Evolutionary conservation across 1,140 invertebrate species (phyloP), one percentile per base, ranked within the genome.

Genomic region (Ylistrum balloti): DNA sequence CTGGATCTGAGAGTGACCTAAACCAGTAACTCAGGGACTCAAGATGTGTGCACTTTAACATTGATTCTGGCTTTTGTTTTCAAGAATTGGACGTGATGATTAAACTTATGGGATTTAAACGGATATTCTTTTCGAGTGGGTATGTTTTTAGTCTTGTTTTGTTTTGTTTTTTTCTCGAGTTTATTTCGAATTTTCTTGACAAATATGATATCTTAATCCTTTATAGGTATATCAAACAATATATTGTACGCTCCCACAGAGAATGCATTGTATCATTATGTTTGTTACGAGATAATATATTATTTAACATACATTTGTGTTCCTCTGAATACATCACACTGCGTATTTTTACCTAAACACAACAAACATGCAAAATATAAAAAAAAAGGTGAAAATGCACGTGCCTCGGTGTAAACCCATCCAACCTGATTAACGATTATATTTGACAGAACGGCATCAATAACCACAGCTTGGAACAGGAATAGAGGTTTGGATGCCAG

Each of bases 401-500:
- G 56, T 74, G 56, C 56, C 56, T 13, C 17, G 41, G 41, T 45
- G 56, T 74, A 28, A n/a, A 74, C 56, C 17, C 56, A n/a, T 74
- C n/a, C 17, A 3, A 28, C 11, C 56, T 74, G 56, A 74, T 74
- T 74, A 28, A n/a, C 28, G 56, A n/a, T 74, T 17, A 17, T 74
- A 22, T 74, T n/a, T 74, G 56, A 74, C 56, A 74, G 56, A 74
- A 74, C 56, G 22, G n/a, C n/a, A 74, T 74, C 56, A 28, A 74
- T 74, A 74, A 0, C 56, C 56, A 28, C 17, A 1, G 28, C 56
- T 74, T 74, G 56, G 56, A 74, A 74, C 56, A 74, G 56, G 28
- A 74, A 74, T 74, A n/a, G 22, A n/a, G 56, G n/a, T 28, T 74
- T 28, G 56, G 56, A 74, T 74, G 56, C 56, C 56, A 74, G 56